A percentile compares a stretch with the other conserved stretches of the same genome.
These are phyloP conservation scores for Tuta absoluta DNA, from an alignment of 2,888 invertebrate species.

Conservation along the genomic window DNA sequence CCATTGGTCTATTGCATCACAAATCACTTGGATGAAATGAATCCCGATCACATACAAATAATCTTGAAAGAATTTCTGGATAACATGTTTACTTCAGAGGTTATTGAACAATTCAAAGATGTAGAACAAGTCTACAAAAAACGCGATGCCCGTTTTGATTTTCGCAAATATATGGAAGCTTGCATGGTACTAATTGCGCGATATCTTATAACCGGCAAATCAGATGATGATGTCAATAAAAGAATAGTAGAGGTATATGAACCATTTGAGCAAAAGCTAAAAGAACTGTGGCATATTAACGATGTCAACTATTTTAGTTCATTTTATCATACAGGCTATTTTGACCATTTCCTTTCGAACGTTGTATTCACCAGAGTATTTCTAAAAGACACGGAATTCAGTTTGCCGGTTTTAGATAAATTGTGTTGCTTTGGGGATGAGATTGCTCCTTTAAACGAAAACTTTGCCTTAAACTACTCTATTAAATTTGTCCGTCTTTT, in stretches of 20 bases:
- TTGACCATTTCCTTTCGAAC: background rate
- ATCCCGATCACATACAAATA: background rate
- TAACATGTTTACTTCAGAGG: background rate
- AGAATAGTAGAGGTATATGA: background rate
- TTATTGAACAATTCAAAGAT: background rate
- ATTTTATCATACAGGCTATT: background rate
- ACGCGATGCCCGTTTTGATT: background rate
- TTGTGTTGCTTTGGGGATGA: constrained; percentile 1
- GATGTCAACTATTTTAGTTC: background rate
- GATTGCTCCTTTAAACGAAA: background rate
- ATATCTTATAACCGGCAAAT: background rate
- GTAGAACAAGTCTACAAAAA: background rate
- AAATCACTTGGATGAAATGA: background rate
- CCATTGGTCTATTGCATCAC: background rate
- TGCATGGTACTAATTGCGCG: background rate
- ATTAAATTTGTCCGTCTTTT: background rate
- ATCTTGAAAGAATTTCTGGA: background rate
- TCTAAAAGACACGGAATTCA: background rate
- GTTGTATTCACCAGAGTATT: background rate
- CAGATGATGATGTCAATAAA: background rate
- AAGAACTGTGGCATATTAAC: background rate
- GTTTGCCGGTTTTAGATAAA: constrained; percentile 1
- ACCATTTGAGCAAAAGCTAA: background rate
- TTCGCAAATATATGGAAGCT: background rate
- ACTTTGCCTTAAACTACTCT: background rate